A percentile compares a stretch with the other conserved stretches of the same genome.
These are phyloP conservation scores for Crocallis elinguaria DNA, from an alignment of 2,888 invertebrate species.

Conservation along the genomic window DNA sequence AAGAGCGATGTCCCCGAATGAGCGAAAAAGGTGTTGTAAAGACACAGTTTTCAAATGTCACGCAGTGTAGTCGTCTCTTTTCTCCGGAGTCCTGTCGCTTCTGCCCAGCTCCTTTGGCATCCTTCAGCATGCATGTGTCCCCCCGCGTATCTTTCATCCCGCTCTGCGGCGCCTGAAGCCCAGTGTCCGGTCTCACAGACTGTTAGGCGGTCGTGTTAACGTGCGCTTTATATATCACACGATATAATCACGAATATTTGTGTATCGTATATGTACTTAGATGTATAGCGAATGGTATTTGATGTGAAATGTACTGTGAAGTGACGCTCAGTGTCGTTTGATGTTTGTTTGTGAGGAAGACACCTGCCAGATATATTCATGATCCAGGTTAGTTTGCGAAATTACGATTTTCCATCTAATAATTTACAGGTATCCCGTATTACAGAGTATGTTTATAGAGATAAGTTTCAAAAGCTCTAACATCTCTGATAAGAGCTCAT, in stretches of 20 bases:
- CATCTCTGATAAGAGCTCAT: background rate
- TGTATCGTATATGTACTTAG: conserved; percentile 57
- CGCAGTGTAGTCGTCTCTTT: conserved; percentile 83
- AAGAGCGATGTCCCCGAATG: conserved; percentile 40
- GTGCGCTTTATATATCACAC: conserved; percentile 50
- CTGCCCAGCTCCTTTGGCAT: conserved; percentile 81
- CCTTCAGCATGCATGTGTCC: conserved; percentile 78
- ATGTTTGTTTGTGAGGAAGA: conserved; percentile 71
- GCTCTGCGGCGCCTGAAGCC: conserved; percentile 74
- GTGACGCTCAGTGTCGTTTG: conserved; percentile 71
- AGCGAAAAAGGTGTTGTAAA: conserved; percentile 68
- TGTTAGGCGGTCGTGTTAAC: conserved; percentile 77
- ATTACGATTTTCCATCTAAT: conserved; percentile 32
- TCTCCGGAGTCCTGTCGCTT: conserved; percentile 83
- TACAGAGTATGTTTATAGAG: background rate
- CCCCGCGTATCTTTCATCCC: conserved; percentile 82
- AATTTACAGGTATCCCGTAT: conserved; percentile 8
- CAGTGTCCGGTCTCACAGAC: conserved; percentile 80
- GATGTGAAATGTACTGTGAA: conserved; percentile 81
- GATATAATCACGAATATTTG: conserved; percentile 60
- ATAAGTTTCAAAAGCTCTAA: no score
- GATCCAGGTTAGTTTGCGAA: conserved; percentile 77
- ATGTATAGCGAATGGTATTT: conserved; percentile 62
- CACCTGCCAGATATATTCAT: conserved; percentile 68
- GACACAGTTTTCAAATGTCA: conserved; percentile 85